Percentiles rank a stretch among this genome's conserved stretches.
Conservation (phyloP, 53 echinoderm and acorn worm species). For the Paracentrotus lividus region DNA sequence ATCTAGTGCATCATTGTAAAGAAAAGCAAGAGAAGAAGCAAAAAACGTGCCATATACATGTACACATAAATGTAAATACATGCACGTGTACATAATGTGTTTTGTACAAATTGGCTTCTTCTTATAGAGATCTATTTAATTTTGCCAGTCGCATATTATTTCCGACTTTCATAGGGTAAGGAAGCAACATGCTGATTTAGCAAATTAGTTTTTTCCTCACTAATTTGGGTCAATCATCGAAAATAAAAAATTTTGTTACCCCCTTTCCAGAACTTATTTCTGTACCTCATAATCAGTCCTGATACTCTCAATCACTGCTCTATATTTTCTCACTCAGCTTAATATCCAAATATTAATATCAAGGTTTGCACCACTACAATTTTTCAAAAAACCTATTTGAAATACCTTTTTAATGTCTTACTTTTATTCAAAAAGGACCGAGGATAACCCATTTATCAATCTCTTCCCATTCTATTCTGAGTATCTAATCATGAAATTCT, state of each 20-base stretch:
- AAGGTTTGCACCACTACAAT: no score
- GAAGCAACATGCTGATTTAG: slow-evolving; percentile 8
- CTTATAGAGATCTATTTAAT: background rate
- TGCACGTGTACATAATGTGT: background rate
- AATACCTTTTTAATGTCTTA: no score
- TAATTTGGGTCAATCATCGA: slow-evolving; percentile 30
- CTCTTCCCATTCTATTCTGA: background rate
- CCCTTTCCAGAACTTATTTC: background rate
- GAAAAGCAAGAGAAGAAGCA: background rate
- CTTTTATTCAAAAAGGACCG: no score
- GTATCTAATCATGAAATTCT: background rate
- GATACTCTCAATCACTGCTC: background rate
- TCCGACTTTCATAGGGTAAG: background rate
- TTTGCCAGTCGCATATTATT: background rate
- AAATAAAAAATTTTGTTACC: background rate
- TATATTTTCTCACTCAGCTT: background rate
- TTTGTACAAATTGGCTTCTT: background rate
- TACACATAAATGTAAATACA: background rate
- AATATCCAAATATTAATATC: no score
- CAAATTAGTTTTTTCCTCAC: slow-evolving; percentile 43
- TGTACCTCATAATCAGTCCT: background rate
- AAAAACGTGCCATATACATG: background rate
- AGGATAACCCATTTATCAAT: no score
- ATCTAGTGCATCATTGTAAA: background rate
- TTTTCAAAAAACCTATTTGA: no score